Base-by-base conservation (phyloP, 2,797 vertebrate species). In the Alfaro cultratus region DNA sequence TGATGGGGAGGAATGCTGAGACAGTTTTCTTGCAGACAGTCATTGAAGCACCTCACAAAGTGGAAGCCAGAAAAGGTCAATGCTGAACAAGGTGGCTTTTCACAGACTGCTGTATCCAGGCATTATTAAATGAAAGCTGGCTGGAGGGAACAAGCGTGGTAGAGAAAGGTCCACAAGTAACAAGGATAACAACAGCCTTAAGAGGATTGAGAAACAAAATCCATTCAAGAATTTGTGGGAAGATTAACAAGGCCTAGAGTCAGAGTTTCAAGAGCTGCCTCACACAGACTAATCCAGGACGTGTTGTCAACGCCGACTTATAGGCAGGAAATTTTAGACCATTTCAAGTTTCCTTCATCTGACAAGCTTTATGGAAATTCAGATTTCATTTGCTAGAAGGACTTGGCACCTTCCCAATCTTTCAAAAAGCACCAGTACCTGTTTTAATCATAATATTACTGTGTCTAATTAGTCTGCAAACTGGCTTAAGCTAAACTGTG, bases 121-220 rank as follows among this genome's bases (percentile, higher is more conserved):
- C 23, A 16, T 10, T n/a, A 43, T 43, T 43, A 71, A 71, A 45
- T 13, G 26, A 71, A 70, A 71, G 68, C 43, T 71, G 23, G 41
- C 29, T 71, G 68, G 68, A 71, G 26, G 23, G 39, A 45, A 29
- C 68, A 71, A n/a, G 41, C 26, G 12, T 43, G 39, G 67, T 45
- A 71, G 68, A 71, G 9, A 29, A 71, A 71, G 41, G 41, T 70
- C 41, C 10, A 29, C 23, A 71, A 46, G 41, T 18, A 16, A 29
- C 68, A 70, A 70, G 67, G 67, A 70, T 70, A 70, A 46, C 68
- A 68, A 70, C 68, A 71, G 68, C 41, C 26, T 71, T 71, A 71
- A 71, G 68, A 71, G 26, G 68, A 71, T 71, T 46, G 68, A n/a
- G 26, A 71, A 71, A 43, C 68, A n/a, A 71, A 71, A 43, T 23